phyloP scores from a whole-genome alignment of 2,888 invertebrate genomes.

The Heliconius ethilla region DNA sequence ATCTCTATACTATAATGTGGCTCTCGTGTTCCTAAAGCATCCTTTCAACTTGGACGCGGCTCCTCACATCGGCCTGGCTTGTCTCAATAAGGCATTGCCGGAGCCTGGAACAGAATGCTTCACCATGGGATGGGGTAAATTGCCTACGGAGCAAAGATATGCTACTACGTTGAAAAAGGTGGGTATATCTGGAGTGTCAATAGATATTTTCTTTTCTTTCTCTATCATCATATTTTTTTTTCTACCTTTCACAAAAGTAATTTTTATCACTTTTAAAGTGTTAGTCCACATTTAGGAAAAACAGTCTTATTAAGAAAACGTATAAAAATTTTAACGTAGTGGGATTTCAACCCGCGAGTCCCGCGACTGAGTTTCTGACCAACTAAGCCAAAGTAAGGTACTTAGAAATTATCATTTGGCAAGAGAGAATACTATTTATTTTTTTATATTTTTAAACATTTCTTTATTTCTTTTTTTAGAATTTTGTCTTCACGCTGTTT shows the following conservation, averaged over 20 bases:
- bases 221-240: neutral
- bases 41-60: conserved; percentile 44
- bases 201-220: neutral
- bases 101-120: conserved; percentile 77
- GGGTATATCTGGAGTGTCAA: neutral
- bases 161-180: conserved; percentile 49
- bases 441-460: too few species aligned
- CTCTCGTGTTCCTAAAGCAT: conserved; percentile 37
- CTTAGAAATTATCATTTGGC: too few species aligned
- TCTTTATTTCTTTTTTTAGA: too few species aligned
- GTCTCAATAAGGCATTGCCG: conserved; percentile 74
- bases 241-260: neutral
- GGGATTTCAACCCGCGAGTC: too few species aligned
- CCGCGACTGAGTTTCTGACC: too few species aligned
- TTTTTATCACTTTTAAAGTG: too few species aligned
- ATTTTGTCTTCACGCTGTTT: too few species aligned
- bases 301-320: too few species aligned
- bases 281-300: too few species aligned
- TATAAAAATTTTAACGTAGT: too few species aligned
- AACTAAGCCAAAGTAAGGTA: too few species aligned
- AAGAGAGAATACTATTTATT: too few species aligned
- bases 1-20: conserved; percentile 58
- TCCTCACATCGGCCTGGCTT: conserved; percentile 86
- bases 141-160: conserved; percentile 58
- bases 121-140: conserved; percentile 89